Conservation (phyloP, 2,113 vertebrate genomes). For the Hyaena hyaena region DNA sequence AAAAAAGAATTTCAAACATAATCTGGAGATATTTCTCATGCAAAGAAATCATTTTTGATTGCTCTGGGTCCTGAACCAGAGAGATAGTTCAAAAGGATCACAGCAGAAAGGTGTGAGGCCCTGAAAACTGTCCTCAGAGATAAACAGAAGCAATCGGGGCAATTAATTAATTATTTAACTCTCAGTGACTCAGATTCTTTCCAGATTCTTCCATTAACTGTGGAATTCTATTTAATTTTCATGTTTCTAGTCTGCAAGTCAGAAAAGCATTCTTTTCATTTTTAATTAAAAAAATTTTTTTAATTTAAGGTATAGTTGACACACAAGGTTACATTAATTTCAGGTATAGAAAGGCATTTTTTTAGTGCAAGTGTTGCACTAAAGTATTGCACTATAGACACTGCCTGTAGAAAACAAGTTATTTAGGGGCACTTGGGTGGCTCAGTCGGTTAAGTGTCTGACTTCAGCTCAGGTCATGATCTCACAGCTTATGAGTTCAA, state of each 20-base stretch:
- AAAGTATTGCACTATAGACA: not conserved
- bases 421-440: too few relatives aligned
- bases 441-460: too few relatives aligned
- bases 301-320: not conserved
- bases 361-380: not conserved
- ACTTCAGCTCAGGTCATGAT: too few relatives aligned
- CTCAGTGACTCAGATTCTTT: not conserved
- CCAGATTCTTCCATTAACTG: not conserved
- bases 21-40: not conserved
- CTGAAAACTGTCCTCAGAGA: not conserved
- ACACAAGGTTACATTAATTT: not conserved
- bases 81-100: not conserved
- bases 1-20: not conserved
- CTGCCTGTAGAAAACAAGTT: not conserved
- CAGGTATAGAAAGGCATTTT: not conserved
- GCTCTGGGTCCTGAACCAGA: not conserved
- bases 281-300: not conserved
- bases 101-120: not conserved
- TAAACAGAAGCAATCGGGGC: not conserved
- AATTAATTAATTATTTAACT: not conserved
- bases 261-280: not conserved
- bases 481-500: too few relatives aligned
- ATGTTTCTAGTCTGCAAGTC: not conserved
- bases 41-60: not conserved
- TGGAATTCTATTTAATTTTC: not conserved